phyloP scores from a whole-genome alignment of 2,888 invertebrate species.

The Polylopha cassiicola region DNA sequence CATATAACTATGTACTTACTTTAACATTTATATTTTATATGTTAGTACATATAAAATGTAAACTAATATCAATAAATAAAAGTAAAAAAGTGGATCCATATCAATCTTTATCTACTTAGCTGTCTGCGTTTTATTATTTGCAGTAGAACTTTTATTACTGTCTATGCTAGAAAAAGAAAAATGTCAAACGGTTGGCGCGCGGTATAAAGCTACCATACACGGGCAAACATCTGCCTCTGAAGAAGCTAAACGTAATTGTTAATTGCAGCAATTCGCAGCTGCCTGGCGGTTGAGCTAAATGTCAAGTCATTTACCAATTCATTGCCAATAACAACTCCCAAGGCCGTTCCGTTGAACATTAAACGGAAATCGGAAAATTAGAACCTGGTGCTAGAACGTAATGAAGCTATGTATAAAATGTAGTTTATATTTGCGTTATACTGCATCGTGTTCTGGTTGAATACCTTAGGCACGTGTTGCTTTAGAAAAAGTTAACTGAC shows the following conservation, averaged over 20 bases:
- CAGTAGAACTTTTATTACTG: slow-evolving; percentile 10
- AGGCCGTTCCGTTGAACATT: slow-evolving; percentile 45
- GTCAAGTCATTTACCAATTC: slow-evolving; percentile 63
- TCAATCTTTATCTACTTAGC: too few relatives aligned
- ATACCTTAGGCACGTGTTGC: slow-evolving; percentile 17
- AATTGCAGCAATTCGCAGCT: slow-evolving; percentile 63
- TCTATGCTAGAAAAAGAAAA: slow-evolving; percentile 31
- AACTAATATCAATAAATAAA: too few relatives aligned
- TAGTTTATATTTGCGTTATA: too few relatives aligned
- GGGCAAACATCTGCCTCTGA: slow-evolving; percentile 59
- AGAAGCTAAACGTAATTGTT: slow-evolving; percentile 41
- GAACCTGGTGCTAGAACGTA: too few relatives aligned
- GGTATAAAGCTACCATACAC: slow-evolving; percentile 39
- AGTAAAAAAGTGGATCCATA: too few relatives aligned
- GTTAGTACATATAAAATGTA: too few relatives aligned
- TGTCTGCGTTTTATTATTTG: slow-evolving; percentile 22
- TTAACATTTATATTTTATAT: too few relatives aligned
- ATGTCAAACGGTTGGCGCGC: slow-evolving; percentile 41
- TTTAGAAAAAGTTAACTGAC: slow-evolving; percentile 41
- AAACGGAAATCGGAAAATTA: too few relatives aligned
- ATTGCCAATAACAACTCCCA: slow-evolving; percentile 41
- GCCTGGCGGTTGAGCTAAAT: slow-evolving; percentile 60
- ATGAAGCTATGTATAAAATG: too few relatives aligned
- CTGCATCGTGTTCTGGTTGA: slow-evolving; percentile 11
- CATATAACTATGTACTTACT: too few relatives aligned